Percentiles rank a stretch among this genome's conserved stretches.
Evolutionary conservation across 1,140 invertebrate species (phyloP).

Genomic region (Brachionus paranguensis): DNA sequence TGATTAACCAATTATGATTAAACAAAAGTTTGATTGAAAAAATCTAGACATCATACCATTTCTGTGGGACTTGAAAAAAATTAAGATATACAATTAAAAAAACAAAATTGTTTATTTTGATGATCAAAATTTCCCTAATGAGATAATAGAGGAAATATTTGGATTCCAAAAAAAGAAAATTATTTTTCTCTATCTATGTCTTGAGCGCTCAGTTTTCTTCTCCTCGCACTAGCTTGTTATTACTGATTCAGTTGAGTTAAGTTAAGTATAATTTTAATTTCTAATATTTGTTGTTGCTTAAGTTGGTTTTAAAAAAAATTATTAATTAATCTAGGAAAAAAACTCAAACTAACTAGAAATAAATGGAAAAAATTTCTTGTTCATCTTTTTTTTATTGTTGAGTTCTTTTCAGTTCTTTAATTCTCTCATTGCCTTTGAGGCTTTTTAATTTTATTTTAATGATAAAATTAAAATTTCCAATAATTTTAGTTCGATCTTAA

Average conservation of each 20-base stretch:
- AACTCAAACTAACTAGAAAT: conserved; percentile 23
- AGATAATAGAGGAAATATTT: conserved; percentile 34
- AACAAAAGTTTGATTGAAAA: neutral
- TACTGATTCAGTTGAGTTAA: conserved; percentile 25
- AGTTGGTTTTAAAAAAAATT: neutral
- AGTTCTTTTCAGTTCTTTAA: conserved; percentile 1
- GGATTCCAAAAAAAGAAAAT: conserved; percentile 12
- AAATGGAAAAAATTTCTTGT: neutral
- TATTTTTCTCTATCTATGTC: neutral
- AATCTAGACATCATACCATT: neutral
- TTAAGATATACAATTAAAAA: conserved; percentile 8
- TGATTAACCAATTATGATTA: neutral
- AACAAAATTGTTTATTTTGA: neutral
- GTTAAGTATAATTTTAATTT: conserved; percentile 30
- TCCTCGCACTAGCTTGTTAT: neutral
- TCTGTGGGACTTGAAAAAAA: neutral
- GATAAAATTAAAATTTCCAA: conserved; percentile 23
- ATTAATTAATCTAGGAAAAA: conserved; percentile 12
- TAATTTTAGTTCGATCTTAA: neutral
- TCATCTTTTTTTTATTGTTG: neutral
- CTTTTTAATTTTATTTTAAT: conserved; percentile 35
- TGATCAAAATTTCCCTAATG: conserved; percentile 24
- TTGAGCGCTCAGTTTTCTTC: neutral
- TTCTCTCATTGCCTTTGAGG: conserved; percentile 25
- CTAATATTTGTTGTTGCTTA: conserved; percentile 32